A percentile compares a stretch with the other conserved stretches of the same genome.
Conservation (phyloP, 2,113 vertebrate genomes). For the Anser cygnoides region DNA sequence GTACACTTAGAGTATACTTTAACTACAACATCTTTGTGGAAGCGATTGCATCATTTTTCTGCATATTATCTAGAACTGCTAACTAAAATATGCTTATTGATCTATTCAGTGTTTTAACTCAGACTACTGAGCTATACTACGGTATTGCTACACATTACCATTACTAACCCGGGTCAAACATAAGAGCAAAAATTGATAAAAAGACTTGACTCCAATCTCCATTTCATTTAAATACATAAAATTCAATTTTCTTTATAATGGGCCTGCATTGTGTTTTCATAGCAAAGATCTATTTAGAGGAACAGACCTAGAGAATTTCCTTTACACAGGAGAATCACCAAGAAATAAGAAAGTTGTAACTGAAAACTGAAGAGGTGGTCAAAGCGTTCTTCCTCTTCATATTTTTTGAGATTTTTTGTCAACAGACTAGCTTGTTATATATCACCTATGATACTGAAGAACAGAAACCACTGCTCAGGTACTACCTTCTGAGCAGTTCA, state of each 20-base stretch:
- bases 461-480: not conserved
- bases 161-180: not conserved
- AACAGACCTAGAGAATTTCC: not conserved
- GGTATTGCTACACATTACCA: not conserved
- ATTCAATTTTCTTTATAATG: not conserved
- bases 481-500: not conserved
- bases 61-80: not conserved
- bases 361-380: not conserved
- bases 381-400: not conserved
- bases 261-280: not conserved
- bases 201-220: not conserved
- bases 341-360: not conserved
- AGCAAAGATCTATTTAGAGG: not conserved
- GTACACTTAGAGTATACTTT: not conserved
- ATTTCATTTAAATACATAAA: not conserved
- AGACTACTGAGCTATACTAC: not conserved
- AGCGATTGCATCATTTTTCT: not conserved
- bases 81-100: not conserved
- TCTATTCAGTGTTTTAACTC: not conserved
- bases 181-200: not conserved
- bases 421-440: not conserved
- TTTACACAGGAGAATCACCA: not conserved
- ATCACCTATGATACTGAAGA: not conserved
- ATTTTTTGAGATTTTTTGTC: not conserved
- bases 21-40: not conserved